phyloP scores from a whole-genome alignment of 2,113 vertebrate species.

The Saguinus midas region DNA sequence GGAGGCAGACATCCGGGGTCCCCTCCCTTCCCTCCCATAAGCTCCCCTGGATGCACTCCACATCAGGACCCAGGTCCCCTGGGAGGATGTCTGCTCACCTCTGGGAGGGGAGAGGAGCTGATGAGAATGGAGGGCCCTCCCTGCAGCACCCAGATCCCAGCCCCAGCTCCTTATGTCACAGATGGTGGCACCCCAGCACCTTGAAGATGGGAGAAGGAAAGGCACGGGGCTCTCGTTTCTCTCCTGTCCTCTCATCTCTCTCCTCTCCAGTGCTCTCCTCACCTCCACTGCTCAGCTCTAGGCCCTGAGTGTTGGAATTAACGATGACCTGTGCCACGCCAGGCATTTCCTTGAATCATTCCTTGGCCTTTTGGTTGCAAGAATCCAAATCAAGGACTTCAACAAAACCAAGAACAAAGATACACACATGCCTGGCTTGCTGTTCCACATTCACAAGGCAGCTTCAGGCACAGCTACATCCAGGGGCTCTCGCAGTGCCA shows the following conservation, averaged over 20 bases:
- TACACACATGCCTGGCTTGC: background rate
- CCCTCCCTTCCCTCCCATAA: background rate
- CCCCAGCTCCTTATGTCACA: background rate
- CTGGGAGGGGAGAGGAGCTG: background rate
- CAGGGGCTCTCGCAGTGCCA: background rate
- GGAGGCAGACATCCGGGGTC: background rate
- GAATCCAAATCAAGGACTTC: background rate
- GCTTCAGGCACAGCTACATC: background rate
- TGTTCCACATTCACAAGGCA: background rate
- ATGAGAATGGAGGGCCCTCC: background rate
- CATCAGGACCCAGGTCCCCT: background rate
- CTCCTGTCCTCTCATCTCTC: background rate
- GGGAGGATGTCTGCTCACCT: background rate
- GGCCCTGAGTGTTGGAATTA: background rate
- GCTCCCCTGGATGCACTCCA: background rate
- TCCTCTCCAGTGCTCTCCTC: background rate
- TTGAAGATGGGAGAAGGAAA: background rate
- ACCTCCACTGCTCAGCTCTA: background rate
- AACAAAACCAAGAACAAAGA: background rate
- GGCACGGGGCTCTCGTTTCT: too few species aligned
- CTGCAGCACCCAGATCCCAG: fast-evolving
- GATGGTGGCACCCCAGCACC: background rate
- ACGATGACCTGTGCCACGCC: fast-evolving
- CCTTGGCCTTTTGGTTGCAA: background rate
- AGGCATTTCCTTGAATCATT: background rate